Conservation (phyloP, 2,888 invertebrate genomes). For the Smittia sp. region DNA sequence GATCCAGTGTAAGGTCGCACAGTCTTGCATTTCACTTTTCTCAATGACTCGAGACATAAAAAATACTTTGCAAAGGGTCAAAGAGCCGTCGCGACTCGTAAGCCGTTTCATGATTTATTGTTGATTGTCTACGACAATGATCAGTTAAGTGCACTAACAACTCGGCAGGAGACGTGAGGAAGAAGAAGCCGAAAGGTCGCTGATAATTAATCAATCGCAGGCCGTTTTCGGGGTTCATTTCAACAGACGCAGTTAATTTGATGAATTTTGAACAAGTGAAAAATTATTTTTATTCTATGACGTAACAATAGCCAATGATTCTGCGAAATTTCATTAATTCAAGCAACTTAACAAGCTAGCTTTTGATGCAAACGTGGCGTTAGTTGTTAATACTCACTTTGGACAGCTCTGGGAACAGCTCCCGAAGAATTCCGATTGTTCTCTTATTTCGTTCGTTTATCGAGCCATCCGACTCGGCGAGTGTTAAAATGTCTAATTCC, state of each 20-base stretch:
- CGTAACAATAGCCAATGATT: too few species aligned
- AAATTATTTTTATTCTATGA: background rate
- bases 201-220: background rate
- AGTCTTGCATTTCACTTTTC: too few species aligned
- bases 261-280: background rate
- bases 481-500: slow-evolving; percentile 67
- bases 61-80: too few species aligned
- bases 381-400: slow-evolving; percentile 58
- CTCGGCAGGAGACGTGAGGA: too few species aligned
- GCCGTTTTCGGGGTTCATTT: slow-evolving; percentile 45
- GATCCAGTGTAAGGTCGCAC: too few species aligned
- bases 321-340: background rate
- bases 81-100: too few species aligned
- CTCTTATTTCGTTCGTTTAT: slow-evolving; percentile 68
- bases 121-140: too few species aligned
- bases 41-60: too few species aligned
- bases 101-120: too few species aligned
- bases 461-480: slow-evolving; percentile 64
- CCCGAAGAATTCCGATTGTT: slow-evolving; percentile 72
- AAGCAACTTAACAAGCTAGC: background rate
- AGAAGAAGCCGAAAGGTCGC: too few species aligned
- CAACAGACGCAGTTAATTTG: slow-evolving; percentile 50
- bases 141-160: too few species aligned
- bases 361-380: background rate
- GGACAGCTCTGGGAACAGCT: slow-evolving; percentile 70